These are phyloP conservation scores for Drosophila orena DNA, from an alignment of 1,140 invertebrate species.

Conservation along the genomic window DNA sequence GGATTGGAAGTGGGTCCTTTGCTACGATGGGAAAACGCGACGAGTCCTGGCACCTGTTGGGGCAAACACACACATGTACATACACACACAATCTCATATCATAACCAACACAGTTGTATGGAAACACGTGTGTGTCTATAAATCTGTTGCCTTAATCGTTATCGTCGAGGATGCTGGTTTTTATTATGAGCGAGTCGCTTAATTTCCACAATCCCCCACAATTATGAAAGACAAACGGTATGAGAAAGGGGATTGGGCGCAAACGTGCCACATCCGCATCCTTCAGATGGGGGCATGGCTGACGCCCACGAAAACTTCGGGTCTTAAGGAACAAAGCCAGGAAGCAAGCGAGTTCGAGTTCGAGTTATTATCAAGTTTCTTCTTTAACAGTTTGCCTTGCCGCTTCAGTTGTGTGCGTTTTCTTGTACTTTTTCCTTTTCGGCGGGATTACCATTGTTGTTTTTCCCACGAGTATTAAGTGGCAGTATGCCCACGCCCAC, in stretches of 20 bases:
- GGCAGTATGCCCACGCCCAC: slow-evolving; percentile 24
- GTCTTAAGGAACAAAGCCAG: slow-evolving; percentile 74
- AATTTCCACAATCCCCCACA: slow-evolving; percentile 73
- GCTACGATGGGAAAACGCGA: background rate
- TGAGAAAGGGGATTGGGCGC: slow-evolving; percentile 11
- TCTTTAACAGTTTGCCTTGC: slow-evolving; percentile 27
- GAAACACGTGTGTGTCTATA: slow-evolving; percentile 28
- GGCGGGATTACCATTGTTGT: slow-evolving; percentile 61
- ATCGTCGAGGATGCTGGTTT: slow-evolving; percentile 51
- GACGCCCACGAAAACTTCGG: slow-evolving; percentile 34
- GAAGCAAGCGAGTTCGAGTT: slow-evolving; percentile 62
- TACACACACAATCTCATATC: slow-evolving; percentile 14
- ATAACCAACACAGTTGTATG: background rate
- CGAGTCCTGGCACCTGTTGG: slow-evolving; percentile 59
- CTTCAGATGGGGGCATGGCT: background rate
- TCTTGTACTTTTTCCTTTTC: background rate
- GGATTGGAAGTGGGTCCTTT: background rate
- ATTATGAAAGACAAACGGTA: slow-evolving; percentile 55
- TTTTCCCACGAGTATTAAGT: slow-evolving; percentile 82
- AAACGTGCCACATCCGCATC: slow-evolving; percentile 49
- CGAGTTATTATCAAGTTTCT: slow-evolving; percentile 77
- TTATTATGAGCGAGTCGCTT: slow-evolving; percentile 63
- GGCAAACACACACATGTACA: slow-evolving; percentile 8
- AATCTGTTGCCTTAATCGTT: slow-evolving; percentile 66
- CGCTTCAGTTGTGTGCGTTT: slow-evolving; percentile 2